These are phyloP conservation scores for Brachyhypopomus occidentalis DNA, from an alignment of 2,113 vertebrate genomes.

Conservation along the genomic window DNA sequence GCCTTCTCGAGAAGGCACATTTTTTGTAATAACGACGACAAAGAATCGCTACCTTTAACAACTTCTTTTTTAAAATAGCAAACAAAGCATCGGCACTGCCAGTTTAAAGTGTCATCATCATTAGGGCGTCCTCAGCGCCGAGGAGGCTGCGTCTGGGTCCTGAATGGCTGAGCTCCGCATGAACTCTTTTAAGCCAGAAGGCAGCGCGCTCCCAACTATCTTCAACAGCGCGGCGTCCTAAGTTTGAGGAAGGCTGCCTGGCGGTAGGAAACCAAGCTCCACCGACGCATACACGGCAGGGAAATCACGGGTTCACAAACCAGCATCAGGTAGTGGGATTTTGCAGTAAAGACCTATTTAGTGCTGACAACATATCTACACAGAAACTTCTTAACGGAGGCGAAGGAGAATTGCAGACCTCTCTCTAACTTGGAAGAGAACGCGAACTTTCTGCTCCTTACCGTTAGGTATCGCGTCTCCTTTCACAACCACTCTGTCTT, in stretches of 20 bases:
- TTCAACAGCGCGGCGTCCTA: background rate
- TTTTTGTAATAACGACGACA: background rate
- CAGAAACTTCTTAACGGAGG: slow-evolving; percentile 29
- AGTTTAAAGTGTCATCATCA: background rate
- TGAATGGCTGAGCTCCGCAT: background rate
- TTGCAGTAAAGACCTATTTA: background rate
- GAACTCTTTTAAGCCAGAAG: slow-evolving; percentile 4
- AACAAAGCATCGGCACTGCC: background rate
- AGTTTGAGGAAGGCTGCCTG: slow-evolving; percentile 26
- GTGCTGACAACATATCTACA: slow-evolving; percentile 11
- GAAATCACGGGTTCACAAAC: background rate
- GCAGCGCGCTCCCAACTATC: background rate
- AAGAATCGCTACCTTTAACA: background rate
- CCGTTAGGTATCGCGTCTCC: slow-evolving; percentile 48
- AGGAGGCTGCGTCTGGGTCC: background rate
- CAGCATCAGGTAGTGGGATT: background rate
- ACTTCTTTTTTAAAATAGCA: background rate
- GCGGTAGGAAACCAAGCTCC: background rate
- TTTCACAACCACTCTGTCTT: slow-evolving; percentile 23
- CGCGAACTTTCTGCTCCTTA: slow-evolving; percentile 67
- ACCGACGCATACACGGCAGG: background rate
- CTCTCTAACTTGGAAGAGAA: slow-evolving; percentile 39
- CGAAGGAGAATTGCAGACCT: slow-evolving; percentile 48
- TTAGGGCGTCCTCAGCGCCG: too few relatives aligned
- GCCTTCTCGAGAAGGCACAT: background rate